Percentiles rank a stretch among this genome's conserved stretches.
phyloP scores from a whole-genome alignment of 2,113 vertebrate genomes.

The Semnornis frantzii region DNA sequence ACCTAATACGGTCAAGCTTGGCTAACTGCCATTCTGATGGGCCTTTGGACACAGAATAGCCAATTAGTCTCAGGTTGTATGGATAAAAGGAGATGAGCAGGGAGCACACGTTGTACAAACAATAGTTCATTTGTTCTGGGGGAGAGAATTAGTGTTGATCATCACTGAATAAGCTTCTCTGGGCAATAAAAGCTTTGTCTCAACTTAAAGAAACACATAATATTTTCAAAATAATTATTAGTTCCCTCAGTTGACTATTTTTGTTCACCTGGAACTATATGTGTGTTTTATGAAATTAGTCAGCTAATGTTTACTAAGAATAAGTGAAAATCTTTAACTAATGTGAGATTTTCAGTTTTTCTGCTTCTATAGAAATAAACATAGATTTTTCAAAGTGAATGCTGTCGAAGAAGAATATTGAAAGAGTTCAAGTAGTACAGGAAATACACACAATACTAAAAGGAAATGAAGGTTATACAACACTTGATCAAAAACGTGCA shows the following conservation, averaged over 20 bases:
- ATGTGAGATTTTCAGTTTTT: neutral
- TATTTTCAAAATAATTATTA: neutral
- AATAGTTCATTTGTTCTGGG: neutral
- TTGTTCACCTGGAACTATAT: neutral
- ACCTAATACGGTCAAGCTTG: too few species aligned
- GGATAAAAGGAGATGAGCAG: too few species aligned
- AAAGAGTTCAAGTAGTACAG: neutral
- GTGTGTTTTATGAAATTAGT: neutral
- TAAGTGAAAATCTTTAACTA: neutral
- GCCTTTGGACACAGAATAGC: too few species aligned
- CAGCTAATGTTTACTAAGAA: neutral
- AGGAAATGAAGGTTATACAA: neutral
- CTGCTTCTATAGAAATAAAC: neutral
- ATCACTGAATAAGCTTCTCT: neutral
- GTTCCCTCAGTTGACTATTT: neutral
- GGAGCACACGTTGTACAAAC: too few species aligned
- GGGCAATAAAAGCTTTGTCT: neutral
- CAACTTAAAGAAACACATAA: neutral
- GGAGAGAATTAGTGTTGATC: too few species aligned
- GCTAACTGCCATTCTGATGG: too few species aligned
- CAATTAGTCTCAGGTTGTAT: too few species aligned
- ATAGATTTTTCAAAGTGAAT: conserved; percentile 14
- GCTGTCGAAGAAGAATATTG: neutral
- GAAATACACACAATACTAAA: neutral
- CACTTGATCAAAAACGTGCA: neutral